A percentile compares a stretch with the other conserved stretches of the same genome.
Evolutionary conservation across 1,140 invertebrate genomes (phyloP).

Genomic region (Drosophila obscura): DNA sequence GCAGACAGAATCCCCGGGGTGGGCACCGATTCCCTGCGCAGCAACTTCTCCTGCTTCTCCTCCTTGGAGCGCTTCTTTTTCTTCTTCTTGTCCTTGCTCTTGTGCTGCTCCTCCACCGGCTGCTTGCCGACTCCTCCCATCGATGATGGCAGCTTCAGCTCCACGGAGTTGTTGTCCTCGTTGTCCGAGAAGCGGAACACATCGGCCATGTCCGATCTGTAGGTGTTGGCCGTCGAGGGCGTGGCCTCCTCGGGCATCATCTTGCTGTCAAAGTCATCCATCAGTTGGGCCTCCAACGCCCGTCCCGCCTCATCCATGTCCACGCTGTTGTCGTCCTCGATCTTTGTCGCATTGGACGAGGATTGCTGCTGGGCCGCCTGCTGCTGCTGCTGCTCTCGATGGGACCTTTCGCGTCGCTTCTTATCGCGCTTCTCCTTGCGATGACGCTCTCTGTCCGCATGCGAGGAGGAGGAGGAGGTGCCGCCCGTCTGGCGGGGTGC

Average conservation of each 20-base stretch:
- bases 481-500: slow-evolving; percentile 21
- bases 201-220: slow-evolving; percentile 81
- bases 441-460: slow-evolving; percentile 70
- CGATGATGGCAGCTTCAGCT: slow-evolving; percentile 20
- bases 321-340: slow-evolving; percentile 90
- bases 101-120: slow-evolving; percentile 73
- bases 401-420: slow-evolving; percentile 86
- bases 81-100: slow-evolving; percentile 91
- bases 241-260: slow-evolving; percentile 76
- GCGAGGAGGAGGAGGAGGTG: slow-evolving; percentile 35
- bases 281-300: slow-evolving; percentile 91
- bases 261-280: slow-evolving; percentile 86
- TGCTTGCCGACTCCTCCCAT: slow-evolving; percentile 30
- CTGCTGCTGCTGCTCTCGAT: slow-evolving; percentile 66
- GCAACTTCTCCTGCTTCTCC: slow-evolving; percentile 89
- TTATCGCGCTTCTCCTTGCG: slow-evolving; percentile 88
- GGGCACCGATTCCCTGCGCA: slow-evolving; percentile 86
- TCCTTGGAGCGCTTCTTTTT: slow-evolving; percentile 93
- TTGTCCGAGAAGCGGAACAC: slow-evolving; percentile 85
- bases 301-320: slow-evolving; percentile 91
- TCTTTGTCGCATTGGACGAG: slow-evolving; percentile 61
- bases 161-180: slow-evolving; percentile 81
- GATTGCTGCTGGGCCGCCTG: slow-evolving; percentile 52
- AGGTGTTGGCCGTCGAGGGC: slow-evolving; percentile 76
- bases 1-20: slow-evolving; percentile 43